phyloP scores from a whole-genome alignment of 2,888 invertebrate genomes.

The Leucoptera coffeella region DNA sequence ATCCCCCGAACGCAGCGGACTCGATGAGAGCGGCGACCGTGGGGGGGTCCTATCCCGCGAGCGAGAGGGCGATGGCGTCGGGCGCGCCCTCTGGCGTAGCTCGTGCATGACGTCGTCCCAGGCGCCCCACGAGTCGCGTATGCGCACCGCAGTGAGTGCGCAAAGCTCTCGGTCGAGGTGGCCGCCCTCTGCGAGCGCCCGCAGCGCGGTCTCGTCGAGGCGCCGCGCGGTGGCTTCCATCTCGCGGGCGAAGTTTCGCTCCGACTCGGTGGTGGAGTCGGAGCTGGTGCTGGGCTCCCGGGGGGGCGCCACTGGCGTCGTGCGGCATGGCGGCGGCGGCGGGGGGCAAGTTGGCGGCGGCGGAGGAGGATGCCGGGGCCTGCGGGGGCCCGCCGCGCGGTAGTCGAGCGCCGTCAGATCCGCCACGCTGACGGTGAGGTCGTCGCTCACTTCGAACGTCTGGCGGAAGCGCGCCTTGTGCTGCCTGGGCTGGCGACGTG shows the following conservation, averaged over 20 bases:
- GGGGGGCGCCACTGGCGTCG: too few relatives aligned
- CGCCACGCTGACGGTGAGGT: constrained; percentile 56
- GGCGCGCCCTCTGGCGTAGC: constrained; percentile 31
- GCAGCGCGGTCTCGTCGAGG: constrained; percentile 32
- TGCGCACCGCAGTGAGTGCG: constrained; percentile 45
- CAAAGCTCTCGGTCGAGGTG: constrained; percentile 53
- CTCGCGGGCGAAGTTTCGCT: constrained; percentile 33
- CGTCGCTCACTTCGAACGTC: constrained; percentile 36
- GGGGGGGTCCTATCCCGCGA: constrained; percentile 18
- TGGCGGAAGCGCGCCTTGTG: constrained; percentile 40
- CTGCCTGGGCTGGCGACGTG: constrained; percentile 17
- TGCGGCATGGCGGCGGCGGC: constrained; percentile 10
- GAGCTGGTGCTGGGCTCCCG: constrained; percentile 40
- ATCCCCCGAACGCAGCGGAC: constrained; percentile 48
- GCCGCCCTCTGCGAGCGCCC: constrained; percentile 41
- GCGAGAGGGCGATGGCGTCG: constrained; percentile 32
- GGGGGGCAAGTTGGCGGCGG: constrained; percentile 15
- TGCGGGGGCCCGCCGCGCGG: constrained; percentile 26
- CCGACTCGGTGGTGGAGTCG: constrained; percentile 44
- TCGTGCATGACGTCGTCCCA: constrained; percentile 47
- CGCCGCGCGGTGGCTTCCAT: constrained; percentile 40
- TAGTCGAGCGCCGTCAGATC: constrained; percentile 57
- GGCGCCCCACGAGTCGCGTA: constrained; percentile 44
- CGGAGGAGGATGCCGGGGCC: constrained; percentile 32
- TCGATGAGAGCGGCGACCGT: constrained; percentile 50